A percentile compares a stretch with the other conserved stretches of the same genome.
phyloP scores from a whole-genome alignment of 2,797 vertebrate species.

The Sphenodon punctatus region DNA sequence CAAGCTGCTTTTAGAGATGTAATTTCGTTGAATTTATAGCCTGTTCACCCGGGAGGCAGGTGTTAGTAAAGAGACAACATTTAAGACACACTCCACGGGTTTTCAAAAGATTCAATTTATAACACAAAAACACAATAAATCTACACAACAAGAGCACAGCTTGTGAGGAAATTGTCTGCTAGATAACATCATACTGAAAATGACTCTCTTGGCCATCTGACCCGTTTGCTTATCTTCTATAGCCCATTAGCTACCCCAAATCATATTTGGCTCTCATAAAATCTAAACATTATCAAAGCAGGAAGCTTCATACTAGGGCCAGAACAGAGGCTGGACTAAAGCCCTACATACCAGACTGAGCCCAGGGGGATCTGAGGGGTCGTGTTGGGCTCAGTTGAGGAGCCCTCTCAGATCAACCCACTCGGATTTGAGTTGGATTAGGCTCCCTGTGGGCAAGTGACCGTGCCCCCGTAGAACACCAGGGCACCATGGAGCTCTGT shows the following conservation, averaged over 20 bases:
- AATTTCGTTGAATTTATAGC: slow-evolving; percentile 56
- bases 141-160: background rate
- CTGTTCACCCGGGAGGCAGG: background rate
- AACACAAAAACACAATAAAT: background rate
- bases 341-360: too few species aligned
- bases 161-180: background rate
- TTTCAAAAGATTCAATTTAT: slow-evolving; percentile 28
- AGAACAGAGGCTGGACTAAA: slow-evolving; percentile 14
- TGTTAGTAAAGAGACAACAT: slow-evolving; percentile 6
- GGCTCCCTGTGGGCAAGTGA: too few species aligned
- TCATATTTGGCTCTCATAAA: background rate
- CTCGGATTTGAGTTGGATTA: too few species aligned
- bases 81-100: background rate
- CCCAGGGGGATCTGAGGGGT: too few species aligned
- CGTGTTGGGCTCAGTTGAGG: too few species aligned
- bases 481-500: too few species aligned
- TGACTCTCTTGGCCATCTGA: background rate
- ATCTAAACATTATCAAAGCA: background rate
- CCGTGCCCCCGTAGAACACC: too few species aligned
- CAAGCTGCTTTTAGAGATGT: slow-evolving; percentile 45
- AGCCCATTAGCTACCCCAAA: background rate
- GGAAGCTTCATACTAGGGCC: background rate
- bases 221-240: background rate
- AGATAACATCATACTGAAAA: background rate
- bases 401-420: too few species aligned